Conservation (phyloP, 2,113 vertebrate species). For the Callionymus lyra region DNA sequence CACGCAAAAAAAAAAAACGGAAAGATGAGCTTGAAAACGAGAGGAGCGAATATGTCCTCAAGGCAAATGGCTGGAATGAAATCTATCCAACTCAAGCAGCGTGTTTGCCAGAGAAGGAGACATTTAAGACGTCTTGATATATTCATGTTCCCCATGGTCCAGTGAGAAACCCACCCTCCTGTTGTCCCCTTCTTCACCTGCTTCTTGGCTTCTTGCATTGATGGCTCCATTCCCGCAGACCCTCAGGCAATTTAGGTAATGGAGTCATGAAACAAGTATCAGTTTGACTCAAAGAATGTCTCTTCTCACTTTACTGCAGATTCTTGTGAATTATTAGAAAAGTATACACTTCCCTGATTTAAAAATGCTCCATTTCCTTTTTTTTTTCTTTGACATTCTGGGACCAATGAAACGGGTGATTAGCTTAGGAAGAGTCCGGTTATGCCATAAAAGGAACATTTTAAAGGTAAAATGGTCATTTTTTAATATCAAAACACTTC, state of each 20-base stretch:
- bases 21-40: conserved; percentile 52
- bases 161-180: conserved; percentile 33
- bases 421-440: too few relatives aligned
- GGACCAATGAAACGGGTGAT: too few relatives aligned
- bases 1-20: conserved; percentile 44
- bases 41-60: conserved; percentile 37
- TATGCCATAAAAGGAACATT: too few relatives aligned
- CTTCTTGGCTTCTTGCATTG: conserved; percentile 32
- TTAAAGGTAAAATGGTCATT: too few relatives aligned
- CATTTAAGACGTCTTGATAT: conserved; percentile 43
- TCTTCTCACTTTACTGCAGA: conserved; percentile 13
- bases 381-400: too few relatives aligned
- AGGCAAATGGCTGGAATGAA: conserved; percentile 51
- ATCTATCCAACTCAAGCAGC: conserved; percentile 37
- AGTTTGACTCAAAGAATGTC: conserved; percentile 25
- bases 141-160: conserved; percentile 34
- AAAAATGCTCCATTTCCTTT: too few relatives aligned
- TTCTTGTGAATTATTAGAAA: too few relatives aligned
- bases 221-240: conserved; percentile 31
- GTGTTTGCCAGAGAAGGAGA: conserved; percentile 41
- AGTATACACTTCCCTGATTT: too few relatives aligned
- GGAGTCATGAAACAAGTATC: conserved; percentile 32
- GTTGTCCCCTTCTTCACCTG: conserved; percentile 34
- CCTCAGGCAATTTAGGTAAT: conserved; percentile 38
- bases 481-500: too few relatives aligned